Percentiles rank a stretch among this genome's conserved stretches.
These are phyloP conservation scores for Drosophila suzukii DNA, from an alignment of 1,140 invertebrate species.

Conservation along the genomic window DNA sequence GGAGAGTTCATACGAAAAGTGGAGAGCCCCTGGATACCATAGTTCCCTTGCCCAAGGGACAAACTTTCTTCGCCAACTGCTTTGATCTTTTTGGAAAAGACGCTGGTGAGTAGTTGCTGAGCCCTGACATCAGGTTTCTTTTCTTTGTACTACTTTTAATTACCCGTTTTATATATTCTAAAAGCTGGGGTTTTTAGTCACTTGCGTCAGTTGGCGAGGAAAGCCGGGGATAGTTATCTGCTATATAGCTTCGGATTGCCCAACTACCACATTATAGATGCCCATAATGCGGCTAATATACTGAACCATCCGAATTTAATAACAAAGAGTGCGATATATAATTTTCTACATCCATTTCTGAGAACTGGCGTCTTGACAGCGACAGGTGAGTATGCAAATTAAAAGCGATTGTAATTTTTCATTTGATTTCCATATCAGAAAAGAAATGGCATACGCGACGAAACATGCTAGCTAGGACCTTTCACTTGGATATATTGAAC, in stretches of 20 bases:
- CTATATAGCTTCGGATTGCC: conserved; percentile 49
- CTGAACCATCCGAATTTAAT: conserved; percentile 68
- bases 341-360: conserved; percentile 88
- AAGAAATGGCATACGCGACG: conserved; percentile 91
- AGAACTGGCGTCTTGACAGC: conserved; percentile 88
- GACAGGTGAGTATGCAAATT: conserved; percentile 83
- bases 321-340: conserved; percentile 70
- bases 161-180: neutral
- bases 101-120: conserved; percentile 21
- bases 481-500: conserved; percentile 94
- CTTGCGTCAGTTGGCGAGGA: conserved; percentile 12
- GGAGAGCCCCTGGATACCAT: conserved; percentile 35
- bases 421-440: conserved; percentile 19
- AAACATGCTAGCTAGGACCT: conserved; percentile 94
- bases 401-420: neutral
- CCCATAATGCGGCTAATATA: conserved; percentile 58
- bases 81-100: conserved; percentile 58
- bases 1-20: conserved; percentile 44
- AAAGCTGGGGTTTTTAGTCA: conserved; percentile 43
- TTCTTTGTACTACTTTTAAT: neutral
- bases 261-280: conserved; percentile 68
- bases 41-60: conserved; percentile 27
- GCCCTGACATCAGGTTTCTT: conserved; percentile 7
- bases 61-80: conserved; percentile 51
- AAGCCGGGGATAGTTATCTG: conserved; percentile 40